Evolutionary conservation across 2,797 vertebrate species (phyloP).

Genomic region (Paguma larvata): DNA sequence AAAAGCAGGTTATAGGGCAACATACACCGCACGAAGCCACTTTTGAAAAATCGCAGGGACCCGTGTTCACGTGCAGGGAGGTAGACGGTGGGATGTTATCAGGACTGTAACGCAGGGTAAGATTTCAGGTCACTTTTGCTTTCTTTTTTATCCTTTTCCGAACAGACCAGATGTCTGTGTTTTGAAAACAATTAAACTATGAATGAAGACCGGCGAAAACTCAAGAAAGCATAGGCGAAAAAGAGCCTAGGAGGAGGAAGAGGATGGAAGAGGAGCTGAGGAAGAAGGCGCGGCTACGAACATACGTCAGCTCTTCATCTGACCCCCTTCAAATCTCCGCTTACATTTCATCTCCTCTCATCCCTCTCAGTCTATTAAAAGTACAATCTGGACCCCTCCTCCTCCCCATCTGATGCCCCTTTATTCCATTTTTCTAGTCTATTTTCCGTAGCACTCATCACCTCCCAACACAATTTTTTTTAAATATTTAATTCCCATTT

Average conservation of each 20-base stretch:
- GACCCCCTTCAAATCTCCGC: neutral
- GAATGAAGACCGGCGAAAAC: neutral
- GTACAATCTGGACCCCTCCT: neutral
- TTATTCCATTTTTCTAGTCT: neutral
- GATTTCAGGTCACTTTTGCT: neutral
- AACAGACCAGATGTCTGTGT: neutral
- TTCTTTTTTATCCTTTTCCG: constrained; percentile 24
- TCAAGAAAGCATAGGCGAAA: neutral
- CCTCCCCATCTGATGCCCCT: neutral
- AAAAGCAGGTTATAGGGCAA: neutral
- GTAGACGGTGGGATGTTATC: neutral
- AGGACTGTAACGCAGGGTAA: neutral
- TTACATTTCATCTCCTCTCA: neutral
- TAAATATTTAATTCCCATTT: neutral
- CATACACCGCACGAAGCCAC: neutral
- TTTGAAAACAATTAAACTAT: neutral
- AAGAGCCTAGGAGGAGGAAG: neutral
- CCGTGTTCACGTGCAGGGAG: neutral
- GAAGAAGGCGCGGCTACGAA: neutral
- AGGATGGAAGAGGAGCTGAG: neutral
- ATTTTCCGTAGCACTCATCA: neutral
- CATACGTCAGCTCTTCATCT: neutral
- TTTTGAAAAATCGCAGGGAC: neutral
- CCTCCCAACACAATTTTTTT: neutral
- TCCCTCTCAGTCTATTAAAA: neutral